Conservation (phyloP, 2,113 vertebrate genomes). For the Symphodus melops region DNA sequence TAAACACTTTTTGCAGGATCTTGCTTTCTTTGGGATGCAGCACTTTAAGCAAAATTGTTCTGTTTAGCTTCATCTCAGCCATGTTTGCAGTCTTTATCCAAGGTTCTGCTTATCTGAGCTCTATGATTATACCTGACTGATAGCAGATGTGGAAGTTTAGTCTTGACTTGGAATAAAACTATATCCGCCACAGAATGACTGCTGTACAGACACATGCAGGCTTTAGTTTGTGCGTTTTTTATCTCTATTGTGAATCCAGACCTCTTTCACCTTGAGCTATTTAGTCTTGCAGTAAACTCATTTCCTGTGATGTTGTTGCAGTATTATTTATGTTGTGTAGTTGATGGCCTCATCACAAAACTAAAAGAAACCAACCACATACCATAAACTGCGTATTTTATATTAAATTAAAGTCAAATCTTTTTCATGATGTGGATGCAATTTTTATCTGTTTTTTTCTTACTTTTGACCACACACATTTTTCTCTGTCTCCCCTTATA, state of each 20-base stretch:
- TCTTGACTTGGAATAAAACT: constrained; percentile 6
- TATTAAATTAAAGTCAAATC: neutral
- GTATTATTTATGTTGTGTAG: constrained; percentile 1
- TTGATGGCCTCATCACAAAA: neutral
- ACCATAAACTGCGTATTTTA: neutral
- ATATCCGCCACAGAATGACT: constrained; percentile 2
- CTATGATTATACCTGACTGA: constrained; percentile 16
- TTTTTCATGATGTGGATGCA: neutral
- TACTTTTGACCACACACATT: neutral
- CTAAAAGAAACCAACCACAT: neutral
- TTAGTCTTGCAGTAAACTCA: constrained; percentile 7
- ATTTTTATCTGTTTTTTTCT: neutral
- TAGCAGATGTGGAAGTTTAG: constrained; percentile 12
- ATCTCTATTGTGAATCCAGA: constrained; percentile 4
- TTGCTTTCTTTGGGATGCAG: constrained; percentile 1
- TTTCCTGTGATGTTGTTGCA: constrained; percentile 22
- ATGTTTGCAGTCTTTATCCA: constrained; percentile 12
- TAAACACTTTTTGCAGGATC: constrained; percentile 17
- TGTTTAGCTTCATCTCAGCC: constrained; percentile 12
- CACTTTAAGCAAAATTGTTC: neutral
- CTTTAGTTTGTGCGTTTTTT: constrained; percentile 25
- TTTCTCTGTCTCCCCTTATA: neutral
- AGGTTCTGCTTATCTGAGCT: constrained; percentile 22
- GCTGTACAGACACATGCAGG: neutral
- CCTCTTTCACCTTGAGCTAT: constrained; percentile 26